Evolutionary conservation across 2,113 vertebrate genomes (phyloP).

Genomic region (Syrmaticus mikado): DNA sequence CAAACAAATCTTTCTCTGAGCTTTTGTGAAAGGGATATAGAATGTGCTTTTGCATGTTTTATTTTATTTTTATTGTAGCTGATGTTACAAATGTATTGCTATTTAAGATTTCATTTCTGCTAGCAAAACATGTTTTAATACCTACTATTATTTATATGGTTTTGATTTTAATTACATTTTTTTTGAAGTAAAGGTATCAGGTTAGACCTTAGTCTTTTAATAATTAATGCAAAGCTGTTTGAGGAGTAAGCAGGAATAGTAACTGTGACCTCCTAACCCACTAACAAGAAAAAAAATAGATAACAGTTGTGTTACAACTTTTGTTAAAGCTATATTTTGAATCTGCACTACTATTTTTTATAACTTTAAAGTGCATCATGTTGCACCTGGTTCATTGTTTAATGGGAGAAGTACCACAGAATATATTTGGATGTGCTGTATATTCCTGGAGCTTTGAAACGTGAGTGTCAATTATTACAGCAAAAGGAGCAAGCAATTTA

Average conservation of each 20-base stretch:
- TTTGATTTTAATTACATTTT: neutral
- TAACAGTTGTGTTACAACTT: neutral
- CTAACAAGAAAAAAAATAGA: neutral
- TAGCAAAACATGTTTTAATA: neutral
- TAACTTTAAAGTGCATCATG: neutral
- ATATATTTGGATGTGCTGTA: neutral
- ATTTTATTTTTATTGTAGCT: neutral
- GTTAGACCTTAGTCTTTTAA: neutral
- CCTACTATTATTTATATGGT: neutral
- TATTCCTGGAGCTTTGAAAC: conserved; percentile 11
- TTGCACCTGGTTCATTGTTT: neutral
- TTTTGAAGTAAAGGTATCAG: neutral
- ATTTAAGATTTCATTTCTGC: neutral
- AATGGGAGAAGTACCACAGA: neutral
- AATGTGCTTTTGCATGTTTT: neutral
- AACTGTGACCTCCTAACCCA: neutral
- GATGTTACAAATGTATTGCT: neutral
- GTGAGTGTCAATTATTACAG: conserved; percentile 13
- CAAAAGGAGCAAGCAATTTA: conserved; percentile 18
- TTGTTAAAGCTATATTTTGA: neutral
- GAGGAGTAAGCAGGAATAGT: neutral
- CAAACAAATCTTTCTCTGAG: neutral
- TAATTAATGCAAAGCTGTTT: neutral
- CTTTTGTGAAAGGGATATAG: neutral
- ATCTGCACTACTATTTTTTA: neutral